phyloP scores from a whole-genome alignment of 2,797 vertebrate genomes.

The Coluber constrictor region DNA sequence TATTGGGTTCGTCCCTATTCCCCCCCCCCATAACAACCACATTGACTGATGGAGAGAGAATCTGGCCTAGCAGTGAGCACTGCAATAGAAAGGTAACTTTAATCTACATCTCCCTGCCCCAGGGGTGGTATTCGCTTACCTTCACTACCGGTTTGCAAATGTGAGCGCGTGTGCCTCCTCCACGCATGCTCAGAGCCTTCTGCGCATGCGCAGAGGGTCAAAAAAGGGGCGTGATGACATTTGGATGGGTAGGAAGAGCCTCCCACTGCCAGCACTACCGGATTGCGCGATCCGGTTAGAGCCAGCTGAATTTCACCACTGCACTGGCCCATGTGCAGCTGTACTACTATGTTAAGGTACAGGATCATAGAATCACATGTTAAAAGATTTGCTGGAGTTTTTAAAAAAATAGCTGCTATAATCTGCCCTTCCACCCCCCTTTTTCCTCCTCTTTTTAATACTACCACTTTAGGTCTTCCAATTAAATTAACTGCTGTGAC shows the following conservation, averaged over 20 bases:
- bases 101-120: background rate
- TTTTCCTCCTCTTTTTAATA: background rate
- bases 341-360: background rate
- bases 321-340: background rate
- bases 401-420: background rate
- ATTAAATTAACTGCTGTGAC: background rate
- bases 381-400: background rate
- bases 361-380: background rate
- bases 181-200: no score
- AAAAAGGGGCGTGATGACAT: no score
- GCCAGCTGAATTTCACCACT: no score
- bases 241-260: no score
- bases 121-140: no score
- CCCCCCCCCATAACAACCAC: background rate
- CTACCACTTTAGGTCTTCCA: no score
- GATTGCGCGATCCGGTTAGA: no score
- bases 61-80: background rate
- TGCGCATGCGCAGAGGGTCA: no score
- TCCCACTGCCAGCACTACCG: no score
- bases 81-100: background rate
- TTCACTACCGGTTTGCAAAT: no score
- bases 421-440: background rate
- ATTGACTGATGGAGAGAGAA: background rate
- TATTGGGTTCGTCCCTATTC: background rate
- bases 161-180: no score